Evolutionary conservation across 2,113 vertebrate species (phyloP).

Genomic region (Sturnus vulgaris): DNA sequence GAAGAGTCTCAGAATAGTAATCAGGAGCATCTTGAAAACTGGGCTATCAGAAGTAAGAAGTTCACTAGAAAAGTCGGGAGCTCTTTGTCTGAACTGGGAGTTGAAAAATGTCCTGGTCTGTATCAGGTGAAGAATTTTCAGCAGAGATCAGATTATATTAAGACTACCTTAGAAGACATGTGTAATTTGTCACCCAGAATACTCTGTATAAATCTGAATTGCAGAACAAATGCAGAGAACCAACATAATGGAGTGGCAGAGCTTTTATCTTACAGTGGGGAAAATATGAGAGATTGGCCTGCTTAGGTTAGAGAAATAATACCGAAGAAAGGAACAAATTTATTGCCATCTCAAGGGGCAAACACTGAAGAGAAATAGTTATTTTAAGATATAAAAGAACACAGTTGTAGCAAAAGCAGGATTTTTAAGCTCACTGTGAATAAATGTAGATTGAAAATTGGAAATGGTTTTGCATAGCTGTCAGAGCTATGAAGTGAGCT

Average conservation of each 20-base stretch:
- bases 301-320: not conserved
- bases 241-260: not conserved
- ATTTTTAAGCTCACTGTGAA: not conserved
- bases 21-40: not conserved
- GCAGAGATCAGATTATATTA: not conserved
- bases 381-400: not conserved
- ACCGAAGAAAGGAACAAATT: not conserved
- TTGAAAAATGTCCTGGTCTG: not conserved
- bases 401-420: not conserved
- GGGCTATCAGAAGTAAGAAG: not conserved
- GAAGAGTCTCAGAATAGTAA: not conserved
- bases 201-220: not conserved
- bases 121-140: constrained; percentile 1
- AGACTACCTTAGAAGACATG: not conserved
- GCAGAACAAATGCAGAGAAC: not conserved
- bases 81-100: not conserved
- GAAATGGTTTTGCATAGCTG: not conserved
- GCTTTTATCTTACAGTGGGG: not conserved
- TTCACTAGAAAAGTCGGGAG: not conserved
- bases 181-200: not conserved
- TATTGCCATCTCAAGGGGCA: not conserved
- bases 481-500: not conserved
- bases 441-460: not conserved
- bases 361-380: not conserved
- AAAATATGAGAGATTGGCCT: not conserved